These are phyloP conservation scores for Barbus barbus DNA, from an alignment of 2,113 vertebrate genomes.

Conservation along the genomic window DNA sequence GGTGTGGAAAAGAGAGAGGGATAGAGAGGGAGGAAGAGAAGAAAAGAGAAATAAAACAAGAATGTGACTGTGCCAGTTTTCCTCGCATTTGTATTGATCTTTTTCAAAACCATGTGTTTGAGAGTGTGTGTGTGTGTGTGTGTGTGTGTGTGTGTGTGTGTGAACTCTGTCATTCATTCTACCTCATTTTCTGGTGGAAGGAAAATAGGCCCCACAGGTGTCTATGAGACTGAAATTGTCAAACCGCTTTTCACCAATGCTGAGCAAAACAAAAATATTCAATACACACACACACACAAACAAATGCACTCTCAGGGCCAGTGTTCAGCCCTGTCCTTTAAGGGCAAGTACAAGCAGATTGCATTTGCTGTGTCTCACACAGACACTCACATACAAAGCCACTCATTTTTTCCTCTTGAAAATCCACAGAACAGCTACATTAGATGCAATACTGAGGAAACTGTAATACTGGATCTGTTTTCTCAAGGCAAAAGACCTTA, in stretches of 20 bases:
- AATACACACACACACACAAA: neutral
- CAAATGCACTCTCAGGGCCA: slow-evolving; percentile 25
- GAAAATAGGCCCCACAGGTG: neutral
- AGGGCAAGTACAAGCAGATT: slow-evolving; percentile 23
- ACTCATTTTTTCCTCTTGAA: neutral
- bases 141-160: no score
- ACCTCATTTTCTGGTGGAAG: slow-evolving; percentile 1
- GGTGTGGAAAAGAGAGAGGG: neutral
- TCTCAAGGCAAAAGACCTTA: neutral
- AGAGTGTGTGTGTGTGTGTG: no score
- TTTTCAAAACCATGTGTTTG: slow-evolving; percentile 21
- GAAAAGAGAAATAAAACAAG: neutral
- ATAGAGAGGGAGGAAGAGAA: neutral
- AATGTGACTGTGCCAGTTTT: slow-evolving; percentile 1
- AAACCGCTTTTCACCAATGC: slow-evolving; percentile 30
- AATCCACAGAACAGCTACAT: neutral
- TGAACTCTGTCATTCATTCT: slow-evolving; percentile 10
- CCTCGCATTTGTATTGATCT: neutral
- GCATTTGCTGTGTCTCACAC: no score
- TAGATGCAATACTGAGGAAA: neutral
- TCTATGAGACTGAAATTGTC: slow-evolving; percentile 15
- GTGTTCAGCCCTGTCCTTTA: neutral
- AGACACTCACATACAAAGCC: neutral
- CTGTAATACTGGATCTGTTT: no score
- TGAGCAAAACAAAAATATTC: slow-evolving; percentile 23